Conservation (phyloP, 2,113 vertebrate species). For the Anolis carolinensis region DNA sequence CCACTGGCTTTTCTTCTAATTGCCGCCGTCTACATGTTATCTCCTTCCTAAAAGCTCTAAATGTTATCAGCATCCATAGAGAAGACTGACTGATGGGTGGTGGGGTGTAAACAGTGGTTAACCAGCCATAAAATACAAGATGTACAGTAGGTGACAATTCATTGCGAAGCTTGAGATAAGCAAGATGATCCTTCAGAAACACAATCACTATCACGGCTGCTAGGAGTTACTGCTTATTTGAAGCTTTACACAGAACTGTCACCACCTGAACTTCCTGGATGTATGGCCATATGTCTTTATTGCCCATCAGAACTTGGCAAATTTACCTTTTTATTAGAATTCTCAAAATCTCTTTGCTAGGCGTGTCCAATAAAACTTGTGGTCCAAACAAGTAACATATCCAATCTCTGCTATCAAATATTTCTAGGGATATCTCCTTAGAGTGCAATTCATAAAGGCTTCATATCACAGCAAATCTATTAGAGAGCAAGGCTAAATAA, state of each 20-base stretch:
- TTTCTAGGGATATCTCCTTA: no score
- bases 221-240: background rate
- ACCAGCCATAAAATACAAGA: background rate
- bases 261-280: background rate
- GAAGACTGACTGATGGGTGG: background rate
- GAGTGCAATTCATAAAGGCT: background rate
- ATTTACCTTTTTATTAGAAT: no score
- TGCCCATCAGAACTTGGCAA: no score
- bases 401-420: no score
- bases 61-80: background rate
- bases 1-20: background rate
- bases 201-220: background rate
- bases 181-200: background rate
- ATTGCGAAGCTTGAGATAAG: conserved; percentile 5
- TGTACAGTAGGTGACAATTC: background rate
- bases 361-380: no score
- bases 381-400: no score
- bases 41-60: background rate
- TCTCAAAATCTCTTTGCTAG: no score
- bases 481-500: background rate
- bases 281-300: background rate
- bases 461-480: background rate
- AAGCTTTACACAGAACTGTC: background rate
- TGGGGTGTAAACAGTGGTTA: background rate
- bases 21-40: background rate